phyloP scores from a whole-genome alignment of 1,140 invertebrate species.

The Caligus rogercresseyi region DNA sequence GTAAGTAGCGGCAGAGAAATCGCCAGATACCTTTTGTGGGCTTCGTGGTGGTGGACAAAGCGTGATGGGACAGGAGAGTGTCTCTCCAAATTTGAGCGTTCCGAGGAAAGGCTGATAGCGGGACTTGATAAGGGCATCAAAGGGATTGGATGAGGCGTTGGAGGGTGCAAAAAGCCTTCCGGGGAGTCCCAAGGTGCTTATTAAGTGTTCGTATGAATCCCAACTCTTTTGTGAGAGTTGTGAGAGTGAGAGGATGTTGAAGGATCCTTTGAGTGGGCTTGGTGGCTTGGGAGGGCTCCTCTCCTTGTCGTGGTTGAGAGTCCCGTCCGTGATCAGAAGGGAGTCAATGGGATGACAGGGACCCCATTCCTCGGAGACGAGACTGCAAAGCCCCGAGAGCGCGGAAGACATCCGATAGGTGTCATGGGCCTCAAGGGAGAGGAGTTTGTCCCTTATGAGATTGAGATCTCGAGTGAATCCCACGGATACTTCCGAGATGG shows the following conservation, averaged over 20 bases:
- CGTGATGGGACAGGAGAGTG: slow-evolving; percentile 48
- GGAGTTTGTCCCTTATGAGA: slow-evolving; percentile 46
- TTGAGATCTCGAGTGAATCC: slow-evolving; percentile 70
- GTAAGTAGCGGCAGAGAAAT: slow-evolving; percentile 42
- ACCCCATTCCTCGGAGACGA: slow-evolving; percentile 65
- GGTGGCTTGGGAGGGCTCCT: slow-evolving; percentile 33
- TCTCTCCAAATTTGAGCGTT: slow-evolving; percentile 48
- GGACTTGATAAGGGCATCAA: slow-evolving; percentile 51
- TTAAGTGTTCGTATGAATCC: not conserved
- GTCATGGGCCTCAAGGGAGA: slow-evolving; percentile 54
- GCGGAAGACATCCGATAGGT: slow-evolving; percentile 60
- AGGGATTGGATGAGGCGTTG: slow-evolving; percentile 26
- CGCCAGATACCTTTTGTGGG: slow-evolving; percentile 39
- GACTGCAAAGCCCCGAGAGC: slow-evolving; percentile 48
- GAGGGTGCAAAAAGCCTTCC: not conserved
- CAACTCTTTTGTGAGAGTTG: not conserved
- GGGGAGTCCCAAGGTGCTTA: not conserved
- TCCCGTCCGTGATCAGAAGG: slow-evolving; percentile 60
- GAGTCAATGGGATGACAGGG: slow-evolving; percentile 57
- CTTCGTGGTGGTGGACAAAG: slow-evolving; percentile 56
- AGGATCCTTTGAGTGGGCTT: not conserved
- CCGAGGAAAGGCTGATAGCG: slow-evolving; percentile 59
- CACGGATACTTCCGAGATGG: slow-evolving; percentile 51
- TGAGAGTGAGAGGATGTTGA: not conserved
- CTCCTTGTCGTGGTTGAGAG: slow-evolving; percentile 41